phyloP scores from a whole-genome alignment of 2,888 invertebrate species.

The Eulithis prunata region DNA sequence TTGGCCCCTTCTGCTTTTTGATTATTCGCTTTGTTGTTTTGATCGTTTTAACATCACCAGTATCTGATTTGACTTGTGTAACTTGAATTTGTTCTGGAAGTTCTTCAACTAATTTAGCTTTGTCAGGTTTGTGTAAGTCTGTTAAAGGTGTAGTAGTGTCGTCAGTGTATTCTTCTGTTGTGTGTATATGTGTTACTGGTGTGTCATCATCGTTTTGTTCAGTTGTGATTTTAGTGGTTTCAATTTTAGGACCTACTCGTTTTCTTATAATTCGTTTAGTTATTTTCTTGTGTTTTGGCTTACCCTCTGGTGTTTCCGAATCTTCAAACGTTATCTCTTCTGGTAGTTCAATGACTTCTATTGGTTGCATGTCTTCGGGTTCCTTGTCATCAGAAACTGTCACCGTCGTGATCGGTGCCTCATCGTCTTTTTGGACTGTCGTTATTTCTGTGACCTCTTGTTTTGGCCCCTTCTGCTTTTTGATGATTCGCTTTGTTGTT shows the following conservation, averaged over 20 bases:
- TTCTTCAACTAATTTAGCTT: background rate
- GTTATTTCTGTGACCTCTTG: too few relatives aligned
- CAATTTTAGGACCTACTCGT: conserved; percentile 19
- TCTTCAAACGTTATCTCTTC: too few relatives aligned
- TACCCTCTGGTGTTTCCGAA: conserved; percentile 25
- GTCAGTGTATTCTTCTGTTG: conserved; percentile 6
- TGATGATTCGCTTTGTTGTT: background rate
- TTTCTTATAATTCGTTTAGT: conserved; percentile 29
- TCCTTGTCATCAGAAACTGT: too few relatives aligned
- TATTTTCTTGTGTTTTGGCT: conserved; percentile 8
- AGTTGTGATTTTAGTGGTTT: conserved; percentile 10
- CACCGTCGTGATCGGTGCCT: too few relatives aligned
- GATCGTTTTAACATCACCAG: too few relatives aligned
- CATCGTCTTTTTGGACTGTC: too few relatives aligned
- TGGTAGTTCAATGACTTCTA: too few relatives aligned
- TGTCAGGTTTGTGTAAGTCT: background rate
- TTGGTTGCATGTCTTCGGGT: too few relatives aligned
- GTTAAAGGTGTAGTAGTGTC: background rate
- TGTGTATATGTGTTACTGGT: conserved; percentile 4
- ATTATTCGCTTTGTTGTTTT: too few relatives aligned
- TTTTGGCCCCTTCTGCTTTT: background rate
- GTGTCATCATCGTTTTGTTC: conserved; percentile 1
- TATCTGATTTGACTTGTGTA: conserved; percentile 45
- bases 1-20: conserved; percentile 31
- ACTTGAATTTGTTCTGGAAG: conserved; percentile 58